phyloP scores from a whole-genome alignment of 2,888 invertebrate genomes.

The Empis stercorea region DNA sequence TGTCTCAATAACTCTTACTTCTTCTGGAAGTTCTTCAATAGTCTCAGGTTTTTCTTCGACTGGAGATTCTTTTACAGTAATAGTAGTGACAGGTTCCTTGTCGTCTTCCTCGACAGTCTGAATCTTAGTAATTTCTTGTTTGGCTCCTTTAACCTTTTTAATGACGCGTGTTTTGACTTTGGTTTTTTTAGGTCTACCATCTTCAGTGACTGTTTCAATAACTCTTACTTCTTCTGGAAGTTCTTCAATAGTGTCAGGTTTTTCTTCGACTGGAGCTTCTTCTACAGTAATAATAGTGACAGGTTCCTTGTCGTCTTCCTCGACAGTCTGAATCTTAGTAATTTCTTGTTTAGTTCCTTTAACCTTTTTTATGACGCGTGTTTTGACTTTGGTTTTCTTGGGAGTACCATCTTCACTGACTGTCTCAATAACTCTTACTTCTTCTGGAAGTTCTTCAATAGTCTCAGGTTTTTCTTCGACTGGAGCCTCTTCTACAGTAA shows the following conservation, averaged over 20 bases:
- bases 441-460: slow-evolving; percentile 13
- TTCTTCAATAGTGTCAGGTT: slow-evolving; percentile 10
- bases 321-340: slow-evolving; percentile 30
- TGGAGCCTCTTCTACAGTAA: slow-evolving; percentile 19
- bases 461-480: slow-evolving; percentile 15
- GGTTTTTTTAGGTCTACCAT: slow-evolving; percentile 18
- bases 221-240: slow-evolving; percentile 11
- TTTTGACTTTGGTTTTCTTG: slow-evolving; percentile 23
- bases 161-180: slow-evolving; percentile 25
- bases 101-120: slow-evolving; percentile 30
- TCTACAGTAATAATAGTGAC: slow-evolving; percentile 21
- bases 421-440: slow-evolving; percentile 6
- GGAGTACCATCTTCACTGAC: slow-evolving; percentile 7
- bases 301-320: slow-evolving; percentile 30
- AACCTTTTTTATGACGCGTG: slow-evolving; percentile 25
- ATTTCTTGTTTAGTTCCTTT: slow-evolving; percentile 28
- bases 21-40: slow-evolving; percentile 29
- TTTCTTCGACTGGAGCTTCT: slow-evolving; percentile 17
- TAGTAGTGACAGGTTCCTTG: slow-evolving; percentile 21
- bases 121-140: slow-evolving; percentile 31
- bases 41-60: slow-evolving; percentile 10
- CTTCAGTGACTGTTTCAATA: slow-evolving; percentile 6
- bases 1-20: slow-evolving; percentile 28
- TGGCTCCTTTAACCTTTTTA: slow-evolving; percentile 25
- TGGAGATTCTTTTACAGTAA: slow-evolving; percentile 17